Conservation (phyloP, 2,888 invertebrate genomes). For the Metallyticus violacea region DNA sequence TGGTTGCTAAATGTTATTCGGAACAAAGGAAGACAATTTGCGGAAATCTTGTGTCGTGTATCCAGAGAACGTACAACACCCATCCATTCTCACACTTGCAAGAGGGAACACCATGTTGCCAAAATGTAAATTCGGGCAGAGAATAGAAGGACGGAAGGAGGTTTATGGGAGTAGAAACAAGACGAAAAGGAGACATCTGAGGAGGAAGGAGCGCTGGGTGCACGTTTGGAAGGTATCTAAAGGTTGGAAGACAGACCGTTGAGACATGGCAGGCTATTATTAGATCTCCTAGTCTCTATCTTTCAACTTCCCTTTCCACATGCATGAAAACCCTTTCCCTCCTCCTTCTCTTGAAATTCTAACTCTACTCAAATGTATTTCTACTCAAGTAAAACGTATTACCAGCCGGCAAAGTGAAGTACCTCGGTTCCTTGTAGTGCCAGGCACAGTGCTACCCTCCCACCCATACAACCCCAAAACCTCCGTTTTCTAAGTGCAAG, state of each 20-base stretch:
- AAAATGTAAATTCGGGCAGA: conserved; percentile 13
- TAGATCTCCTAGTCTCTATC: conserved; percentile 9
- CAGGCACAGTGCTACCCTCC: not conserved
- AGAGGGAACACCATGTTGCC: conserved; percentile 1
- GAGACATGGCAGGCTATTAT: conserved; percentile 13
- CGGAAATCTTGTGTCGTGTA: not conserved
- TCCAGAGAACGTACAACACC: too few relatives aligned
- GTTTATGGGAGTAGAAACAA: not conserved
- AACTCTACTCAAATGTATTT: conserved; percentile 18
- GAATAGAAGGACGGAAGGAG: not conserved
- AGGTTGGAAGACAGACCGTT: not conserved
- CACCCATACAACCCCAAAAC: not conserved
- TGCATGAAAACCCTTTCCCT: not conserved
- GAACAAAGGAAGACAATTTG: conserved; percentile 1
- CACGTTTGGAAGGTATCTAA: not conserved
- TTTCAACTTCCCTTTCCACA: not conserved
- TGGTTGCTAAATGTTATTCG: not conserved
- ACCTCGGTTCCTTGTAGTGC: not conserved
- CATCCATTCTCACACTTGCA: not conserved
- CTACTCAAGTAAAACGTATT: conserved; percentile 20
- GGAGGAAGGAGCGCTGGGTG: not conserved
- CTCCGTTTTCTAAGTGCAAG: conserved; percentile 5
- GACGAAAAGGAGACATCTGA: not conserved
- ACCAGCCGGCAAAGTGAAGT: not conserved
- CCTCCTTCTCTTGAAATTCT: not conserved